Percentiles rank a stretch among this genome's conserved stretches.
These are phyloP conservation scores for Xenopus petersii DNA, from an alignment of 2,797 vertebrate species.

Conservation along the genomic window DNA sequence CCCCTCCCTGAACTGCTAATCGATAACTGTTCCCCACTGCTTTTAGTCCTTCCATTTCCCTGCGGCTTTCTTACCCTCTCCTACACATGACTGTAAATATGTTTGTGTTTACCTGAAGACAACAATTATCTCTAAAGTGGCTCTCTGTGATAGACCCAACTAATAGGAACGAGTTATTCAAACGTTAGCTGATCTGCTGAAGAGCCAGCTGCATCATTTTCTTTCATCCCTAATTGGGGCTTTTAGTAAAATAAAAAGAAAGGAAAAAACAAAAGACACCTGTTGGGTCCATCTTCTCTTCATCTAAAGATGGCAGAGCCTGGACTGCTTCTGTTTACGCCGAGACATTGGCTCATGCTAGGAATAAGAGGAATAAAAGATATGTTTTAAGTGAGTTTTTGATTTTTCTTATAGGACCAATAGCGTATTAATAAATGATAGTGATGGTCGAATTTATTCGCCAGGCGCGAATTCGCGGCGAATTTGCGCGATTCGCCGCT, in stretches of 20 bases:
- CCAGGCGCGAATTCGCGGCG: no score
- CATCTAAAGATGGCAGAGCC: no score
- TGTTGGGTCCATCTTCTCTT: background rate
- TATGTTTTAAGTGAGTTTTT: no score
- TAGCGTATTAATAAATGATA: no score
- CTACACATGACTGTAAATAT: conserved; percentile 6
- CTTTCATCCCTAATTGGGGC: conserved; percentile 6
- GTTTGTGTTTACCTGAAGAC: conserved; percentile 19
- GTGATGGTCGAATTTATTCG: no score
- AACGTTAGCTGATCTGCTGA: background rate
- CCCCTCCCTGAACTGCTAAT: background rate
- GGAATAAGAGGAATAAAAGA: no score
- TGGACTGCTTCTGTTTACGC: no score
- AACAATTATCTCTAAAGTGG: conserved; percentile 19
- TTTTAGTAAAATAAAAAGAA: conserved; percentile 14
- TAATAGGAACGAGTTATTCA: background rate
- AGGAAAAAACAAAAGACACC: background rate
- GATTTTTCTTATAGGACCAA: no score
- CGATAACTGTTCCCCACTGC: background rate
- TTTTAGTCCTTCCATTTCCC: background rate
- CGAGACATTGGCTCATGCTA: no score
- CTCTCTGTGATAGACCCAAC: conserved; percentile 1
- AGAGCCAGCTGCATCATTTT: background rate
- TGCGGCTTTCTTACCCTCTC: conserved; percentile 3
- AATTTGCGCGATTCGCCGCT: no score